Evolutionary conservation across 1,140 invertebrate genomes (phyloP).

Genomic region (Popillia japonica): DNA sequence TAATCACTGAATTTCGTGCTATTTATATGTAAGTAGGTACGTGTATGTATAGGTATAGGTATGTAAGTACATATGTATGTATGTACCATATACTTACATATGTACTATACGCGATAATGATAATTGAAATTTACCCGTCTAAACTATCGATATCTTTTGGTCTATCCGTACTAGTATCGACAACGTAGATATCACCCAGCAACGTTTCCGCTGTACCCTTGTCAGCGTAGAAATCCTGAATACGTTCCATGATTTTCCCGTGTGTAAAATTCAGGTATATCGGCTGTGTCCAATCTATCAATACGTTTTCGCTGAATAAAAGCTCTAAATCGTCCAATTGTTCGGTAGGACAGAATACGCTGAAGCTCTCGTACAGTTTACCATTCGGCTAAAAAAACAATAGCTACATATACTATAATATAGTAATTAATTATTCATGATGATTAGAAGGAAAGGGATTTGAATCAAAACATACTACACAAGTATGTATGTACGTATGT

Average conservation of each 20-base stretch:
- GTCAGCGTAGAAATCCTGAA: conserved; percentile 71
- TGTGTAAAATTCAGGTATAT: conserved; percentile 86
- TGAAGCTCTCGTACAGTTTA: conserved; percentile 79
- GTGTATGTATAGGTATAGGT: too few species aligned
- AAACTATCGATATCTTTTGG: conserved; percentile 12
- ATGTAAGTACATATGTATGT: too few species aligned
- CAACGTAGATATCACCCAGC: conserved; percentile 77
- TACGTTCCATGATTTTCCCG: conserved; percentile 75
- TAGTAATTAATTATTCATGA: too few species aligned
- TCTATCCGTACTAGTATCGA: neutral
- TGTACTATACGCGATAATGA: neutral
- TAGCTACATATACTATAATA: too few species aligned
- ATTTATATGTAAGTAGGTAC: too few species aligned
- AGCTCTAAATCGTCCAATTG: conserved; percentile 73
- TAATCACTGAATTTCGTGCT: too few species aligned
- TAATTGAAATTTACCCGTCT: conserved; percentile 9
- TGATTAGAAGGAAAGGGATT: too few species aligned
- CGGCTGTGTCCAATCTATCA: conserved; percentile 79
- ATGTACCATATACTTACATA: too few species aligned
- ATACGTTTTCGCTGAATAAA: conserved; percentile 74
- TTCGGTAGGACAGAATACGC: conserved; percentile 81
- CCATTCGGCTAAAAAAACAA: conserved; percentile 72
- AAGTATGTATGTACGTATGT: too few species aligned
- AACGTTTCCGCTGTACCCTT: conserved; percentile 75
- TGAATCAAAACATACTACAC: too few species aligned